These are phyloP conservation scores for Danionella dracula DNA, from an alignment of 2,797 vertebrate species.

Conservation along the genomic window DNA sequence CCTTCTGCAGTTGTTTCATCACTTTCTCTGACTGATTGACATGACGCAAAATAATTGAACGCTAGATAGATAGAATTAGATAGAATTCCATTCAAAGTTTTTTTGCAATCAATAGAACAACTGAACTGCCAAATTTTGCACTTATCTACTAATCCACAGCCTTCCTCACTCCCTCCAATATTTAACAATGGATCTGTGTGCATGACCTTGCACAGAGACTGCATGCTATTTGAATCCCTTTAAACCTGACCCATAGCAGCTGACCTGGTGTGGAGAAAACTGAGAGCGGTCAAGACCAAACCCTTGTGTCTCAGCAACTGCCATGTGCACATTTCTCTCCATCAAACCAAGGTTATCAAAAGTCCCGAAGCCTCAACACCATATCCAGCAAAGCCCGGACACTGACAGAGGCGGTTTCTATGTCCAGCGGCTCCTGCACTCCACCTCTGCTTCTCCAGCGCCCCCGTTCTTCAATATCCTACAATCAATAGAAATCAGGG, in stretches of 20 bases:
- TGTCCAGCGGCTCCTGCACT: constrained; percentile 30
- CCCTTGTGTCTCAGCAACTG: constrained; percentile 24
- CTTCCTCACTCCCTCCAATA: constrained; percentile 7
- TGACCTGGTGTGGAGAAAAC: constrained; percentile 14
- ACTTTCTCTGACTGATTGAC: no score
- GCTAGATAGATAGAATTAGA: no score
- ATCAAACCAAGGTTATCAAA: constrained; percentile 44
- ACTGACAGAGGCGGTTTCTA: constrained; percentile 30
- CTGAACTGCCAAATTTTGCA: no score
- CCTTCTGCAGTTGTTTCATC: no score
- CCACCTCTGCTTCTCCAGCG: constrained; percentile 25
- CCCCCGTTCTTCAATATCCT: constrained; percentile 33
- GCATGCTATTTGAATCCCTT: constrained; percentile 39
- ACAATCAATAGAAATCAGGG: constrained; percentile 37
- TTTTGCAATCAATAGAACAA: no score
- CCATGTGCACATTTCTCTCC: constrained; percentile 32
- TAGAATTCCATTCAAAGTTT: no score
- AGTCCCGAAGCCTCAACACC: constrained; percentile 32
- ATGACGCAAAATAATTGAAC: no score
- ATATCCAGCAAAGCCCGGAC: constrained; percentile 28
- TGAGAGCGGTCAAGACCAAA: constrained; percentile 17
- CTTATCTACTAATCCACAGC: background rate
- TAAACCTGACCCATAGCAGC: constrained; percentile 31
- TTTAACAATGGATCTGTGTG: constrained; percentile 27
- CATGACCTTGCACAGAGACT: constrained; percentile 37